Conservation (phyloP, 1,140 invertebrate species). For the Anastrepha obliqua region DNA sequence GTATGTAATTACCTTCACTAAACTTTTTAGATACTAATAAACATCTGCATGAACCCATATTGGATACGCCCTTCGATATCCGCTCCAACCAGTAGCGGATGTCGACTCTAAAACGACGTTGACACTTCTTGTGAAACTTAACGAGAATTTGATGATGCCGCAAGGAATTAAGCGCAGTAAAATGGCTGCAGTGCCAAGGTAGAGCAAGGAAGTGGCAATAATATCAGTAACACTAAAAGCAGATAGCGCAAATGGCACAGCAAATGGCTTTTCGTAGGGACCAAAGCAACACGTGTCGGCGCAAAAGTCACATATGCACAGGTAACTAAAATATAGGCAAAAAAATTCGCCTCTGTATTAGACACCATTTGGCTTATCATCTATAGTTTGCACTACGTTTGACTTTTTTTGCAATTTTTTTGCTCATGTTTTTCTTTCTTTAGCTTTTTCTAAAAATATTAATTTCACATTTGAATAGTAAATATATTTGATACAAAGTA, state of each 20-base stretch:
- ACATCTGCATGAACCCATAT: not conserved
- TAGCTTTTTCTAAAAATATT: not conserved
- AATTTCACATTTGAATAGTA: not conserved
- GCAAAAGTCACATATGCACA: not conserved
- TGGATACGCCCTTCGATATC: not conserved
- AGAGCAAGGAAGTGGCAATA: not conserved
- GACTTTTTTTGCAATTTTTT: not conserved
- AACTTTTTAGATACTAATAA: no score
- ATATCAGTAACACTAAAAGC: not conserved
- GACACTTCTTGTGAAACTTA: conserved; percentile 56
- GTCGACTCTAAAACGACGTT: not conserved
- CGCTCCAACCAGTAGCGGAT: not conserved
- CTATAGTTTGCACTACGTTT: no score
- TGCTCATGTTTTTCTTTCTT: not conserved
- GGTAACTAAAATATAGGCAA: no score
- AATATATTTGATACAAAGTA: not conserved
- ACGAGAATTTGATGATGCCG: conserved; percentile 59
- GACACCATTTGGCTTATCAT: no score
- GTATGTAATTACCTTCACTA: no score
- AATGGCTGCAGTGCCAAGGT: conserved; percentile 52
- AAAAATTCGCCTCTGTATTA: no score
- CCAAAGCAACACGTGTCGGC: not conserved
- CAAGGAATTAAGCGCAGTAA: conserved; percentile 57
- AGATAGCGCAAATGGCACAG: not conserved
- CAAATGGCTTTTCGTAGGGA: not conserved